phyloP scores from a whole-genome alignment of 1,140 invertebrate species.

The Leptinotarsa undecemlineata region DNA sequence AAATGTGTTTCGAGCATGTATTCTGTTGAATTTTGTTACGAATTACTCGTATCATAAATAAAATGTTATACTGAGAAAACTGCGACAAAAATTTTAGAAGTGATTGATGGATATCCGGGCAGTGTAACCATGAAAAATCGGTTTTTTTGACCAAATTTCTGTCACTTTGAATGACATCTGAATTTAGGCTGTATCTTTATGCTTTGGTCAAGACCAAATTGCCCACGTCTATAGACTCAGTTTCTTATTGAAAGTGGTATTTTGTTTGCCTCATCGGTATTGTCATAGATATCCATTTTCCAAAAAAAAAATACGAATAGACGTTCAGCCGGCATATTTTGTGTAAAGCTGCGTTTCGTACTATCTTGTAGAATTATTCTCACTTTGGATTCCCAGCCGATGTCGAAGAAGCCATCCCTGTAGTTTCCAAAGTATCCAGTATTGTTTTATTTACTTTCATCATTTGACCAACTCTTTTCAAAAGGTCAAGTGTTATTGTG shows the following conservation, averaged over 20 bases:
- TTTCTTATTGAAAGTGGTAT: constrained; percentile 1
- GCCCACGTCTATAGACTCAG: not conserved
- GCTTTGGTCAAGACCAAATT: not conserved
- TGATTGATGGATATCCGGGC: too few relatives aligned
- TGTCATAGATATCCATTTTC: constrained; percentile 1
- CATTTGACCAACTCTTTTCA: not conserved
- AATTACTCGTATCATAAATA: too few relatives aligned
- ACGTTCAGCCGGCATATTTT: not conserved
- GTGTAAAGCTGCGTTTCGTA: not conserved
- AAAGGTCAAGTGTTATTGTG: not conserved
- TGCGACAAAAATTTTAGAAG: too few relatives aligned
- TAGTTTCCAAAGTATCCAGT: not conserved
- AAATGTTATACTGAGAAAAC: too few relatives aligned
- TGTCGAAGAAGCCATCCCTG: not conserved
- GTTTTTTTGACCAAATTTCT: not conserved
- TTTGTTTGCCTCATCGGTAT: not conserved
- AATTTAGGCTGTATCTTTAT: not conserved
- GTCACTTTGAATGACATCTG: not conserved
- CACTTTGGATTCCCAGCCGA: not conserved
- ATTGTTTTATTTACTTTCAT: constrained; percentile 4
- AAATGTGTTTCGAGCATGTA: too few relatives aligned
- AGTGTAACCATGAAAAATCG: too few relatives aligned
- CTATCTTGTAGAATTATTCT: not conserved
- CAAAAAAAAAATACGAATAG: not conserved
- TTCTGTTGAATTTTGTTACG: too few relatives aligned